These are phyloP conservation scores for Holacanthella duospinosa DNA, from an alignment of 2,888 invertebrate genomes.

Conservation along the genomic window DNA sequence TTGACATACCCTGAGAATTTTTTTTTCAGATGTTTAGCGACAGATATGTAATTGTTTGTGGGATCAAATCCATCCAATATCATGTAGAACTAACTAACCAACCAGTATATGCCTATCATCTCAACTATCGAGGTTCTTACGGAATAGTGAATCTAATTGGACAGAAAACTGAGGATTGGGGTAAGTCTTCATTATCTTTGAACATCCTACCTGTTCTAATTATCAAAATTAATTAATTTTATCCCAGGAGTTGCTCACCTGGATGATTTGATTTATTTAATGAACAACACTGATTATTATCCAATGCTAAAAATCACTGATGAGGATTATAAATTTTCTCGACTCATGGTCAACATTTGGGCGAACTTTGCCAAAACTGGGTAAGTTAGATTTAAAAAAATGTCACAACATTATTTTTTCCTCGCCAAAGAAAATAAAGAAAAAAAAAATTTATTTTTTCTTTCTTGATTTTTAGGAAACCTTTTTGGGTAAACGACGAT, in stretches of 20 bases:
- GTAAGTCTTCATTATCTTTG: constrained; percentile 12
- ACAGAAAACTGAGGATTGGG: constrained; percentile 33
- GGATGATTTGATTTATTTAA: constrained; percentile 31
- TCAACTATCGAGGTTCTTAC: constrained; percentile 28
- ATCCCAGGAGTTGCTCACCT: constrained; percentile 27
- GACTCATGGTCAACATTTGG: constrained; percentile 26
- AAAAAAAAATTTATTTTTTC: background rate
- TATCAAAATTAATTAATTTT: background rate
- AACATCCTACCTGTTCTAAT: background rate
- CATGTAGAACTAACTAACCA: constrained; percentile 22
- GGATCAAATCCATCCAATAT: constrained; percentile 29
- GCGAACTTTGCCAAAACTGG: constrained; percentile 32
- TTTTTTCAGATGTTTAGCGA: constrained; percentile 29
- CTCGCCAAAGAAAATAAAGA: too few relatives aligned
- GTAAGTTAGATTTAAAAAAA: constrained; percentile 15
- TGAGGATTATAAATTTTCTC: constrained; percentile 25
- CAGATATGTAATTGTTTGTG: constrained; percentile 27
- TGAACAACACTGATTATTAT: constrained; percentile 32
- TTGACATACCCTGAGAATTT: background rate
- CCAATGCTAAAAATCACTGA: constrained; percentile 22
- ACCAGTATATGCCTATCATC: constrained; percentile 32
- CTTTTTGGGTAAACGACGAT: constrained; percentile 8
- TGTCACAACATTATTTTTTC: background rate
- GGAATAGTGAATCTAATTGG: constrained; percentile 28
- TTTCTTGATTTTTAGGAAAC: constrained; percentile 15